phyloP scores from a whole-genome alignment of 2,888 invertebrate genomes.

The Hoplodrina blanda region DNA sequence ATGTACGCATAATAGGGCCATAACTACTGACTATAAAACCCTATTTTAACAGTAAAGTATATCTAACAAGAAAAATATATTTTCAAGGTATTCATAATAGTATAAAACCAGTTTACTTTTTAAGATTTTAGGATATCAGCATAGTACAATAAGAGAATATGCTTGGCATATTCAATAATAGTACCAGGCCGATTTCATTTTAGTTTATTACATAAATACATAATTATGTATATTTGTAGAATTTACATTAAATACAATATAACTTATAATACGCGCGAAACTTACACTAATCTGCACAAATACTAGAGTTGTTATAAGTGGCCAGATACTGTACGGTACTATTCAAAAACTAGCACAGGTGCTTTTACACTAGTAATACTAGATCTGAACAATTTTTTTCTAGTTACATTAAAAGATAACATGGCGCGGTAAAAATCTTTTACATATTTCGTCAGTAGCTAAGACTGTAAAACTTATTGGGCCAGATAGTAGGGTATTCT shows the following conservation, averaged over 20 bases:
- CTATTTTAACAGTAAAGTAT: background rate
- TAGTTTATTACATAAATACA: constrained; percentile 2
- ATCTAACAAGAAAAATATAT: background rate
- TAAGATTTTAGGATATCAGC: constrained; percentile 1
- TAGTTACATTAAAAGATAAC: too few relatives aligned
- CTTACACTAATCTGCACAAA: background rate
- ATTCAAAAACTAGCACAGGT: background rate
- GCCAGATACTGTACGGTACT: background rate
- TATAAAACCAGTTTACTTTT: background rate
- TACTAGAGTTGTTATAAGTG: constrained; percentile 13
- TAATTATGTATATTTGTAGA: constrained; percentile 1
- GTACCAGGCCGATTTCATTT: constrained; percentile 13
- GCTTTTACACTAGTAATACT: too few relatives aligned
- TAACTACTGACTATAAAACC: background rate
- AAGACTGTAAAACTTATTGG: too few relatives aligned
- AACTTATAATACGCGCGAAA: background rate
- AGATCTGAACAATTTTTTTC: too few relatives aligned
- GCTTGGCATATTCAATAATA: constrained; percentile 37
- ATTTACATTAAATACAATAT: background rate
- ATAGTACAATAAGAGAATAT: constrained; percentile 34
- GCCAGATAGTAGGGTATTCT: too few relatives aligned
- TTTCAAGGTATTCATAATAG: constrained; percentile 3
- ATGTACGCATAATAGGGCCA: background rate
- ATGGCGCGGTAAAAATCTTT: too few relatives aligned
- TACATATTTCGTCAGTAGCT: too few relatives aligned